Conservation (phyloP, 2,113 vertebrate genomes). For the Antennarius striatus region DNA sequence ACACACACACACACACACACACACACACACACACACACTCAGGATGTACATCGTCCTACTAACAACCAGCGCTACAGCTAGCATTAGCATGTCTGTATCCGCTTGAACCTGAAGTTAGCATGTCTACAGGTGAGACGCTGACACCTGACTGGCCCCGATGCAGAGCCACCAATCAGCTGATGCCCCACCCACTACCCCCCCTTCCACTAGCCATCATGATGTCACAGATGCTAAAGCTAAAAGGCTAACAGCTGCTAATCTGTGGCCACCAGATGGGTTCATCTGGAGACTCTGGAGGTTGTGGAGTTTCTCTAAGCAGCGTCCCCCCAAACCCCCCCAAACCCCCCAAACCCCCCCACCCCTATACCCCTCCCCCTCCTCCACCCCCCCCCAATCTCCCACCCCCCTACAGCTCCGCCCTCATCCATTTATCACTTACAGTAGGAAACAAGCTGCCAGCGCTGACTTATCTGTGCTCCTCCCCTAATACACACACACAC, state of each 20-base stretch:
- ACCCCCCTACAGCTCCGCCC: conserved; percentile 32
- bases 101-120: too few species aligned
- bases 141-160: too few species aligned
- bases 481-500: conserved; percentile 42
- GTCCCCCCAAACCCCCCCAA: background rate
- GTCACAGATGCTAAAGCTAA: too few species aligned
- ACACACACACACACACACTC: conserved; percentile 7
- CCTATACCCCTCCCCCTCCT: background rate
- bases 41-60: too few species aligned
- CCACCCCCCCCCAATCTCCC: too few species aligned
- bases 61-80: too few species aligned
- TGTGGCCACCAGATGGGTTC: background rate
- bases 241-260: too few species aligned
- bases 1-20: background rate
- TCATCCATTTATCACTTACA: conserved; percentile 70
- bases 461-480: conserved; percentile 73
- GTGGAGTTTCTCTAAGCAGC: conserved; percentile 15
- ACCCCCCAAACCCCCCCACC: background rate
- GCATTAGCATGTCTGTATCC: too few species aligned
- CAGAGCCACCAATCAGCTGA: too few species aligned
- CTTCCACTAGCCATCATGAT: too few species aligned
- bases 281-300: background rate
- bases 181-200: too few species aligned
- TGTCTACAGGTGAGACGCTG: too few species aligned
- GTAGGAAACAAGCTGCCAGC: conserved; percentile 76